phyloP scores from a whole-genome alignment of 2,888 invertebrate species.

The Byasa hedistus region DNA sequence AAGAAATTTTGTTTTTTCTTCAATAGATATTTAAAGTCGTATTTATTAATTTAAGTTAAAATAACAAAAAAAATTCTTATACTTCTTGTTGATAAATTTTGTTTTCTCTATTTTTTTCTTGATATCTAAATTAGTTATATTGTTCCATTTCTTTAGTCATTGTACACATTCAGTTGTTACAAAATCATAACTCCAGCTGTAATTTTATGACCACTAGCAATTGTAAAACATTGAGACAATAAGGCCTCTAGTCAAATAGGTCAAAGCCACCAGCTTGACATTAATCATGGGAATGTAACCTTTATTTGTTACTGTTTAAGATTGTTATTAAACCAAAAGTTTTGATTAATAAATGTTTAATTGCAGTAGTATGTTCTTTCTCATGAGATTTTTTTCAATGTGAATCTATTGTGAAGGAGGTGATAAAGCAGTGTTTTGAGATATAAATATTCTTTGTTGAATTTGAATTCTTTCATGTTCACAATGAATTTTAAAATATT shows the following conservation, averaged over 20 bases:
- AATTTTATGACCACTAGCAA: conserved; percentile 41
- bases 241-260: conserved; percentile 43
- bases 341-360: background rate
- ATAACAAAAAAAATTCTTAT: no score
- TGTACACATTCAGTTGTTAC: conserved; percentile 6
- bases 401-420: background rate
- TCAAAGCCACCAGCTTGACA: conserved; percentile 40
- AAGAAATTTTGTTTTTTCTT: background rate
- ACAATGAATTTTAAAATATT: no score
- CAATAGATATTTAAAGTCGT: background rate
- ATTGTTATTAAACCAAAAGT: conserved; percentile 7
- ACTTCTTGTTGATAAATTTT: no score
- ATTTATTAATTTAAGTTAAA: background rate
- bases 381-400: background rate
- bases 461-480: no score
- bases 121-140: background rate
- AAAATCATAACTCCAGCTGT: conserved; percentile 32
- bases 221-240: conserved; percentile 45
- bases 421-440: background rate
- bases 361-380: background rate
- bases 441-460: background rate
- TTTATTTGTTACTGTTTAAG: conserved; percentile 13
- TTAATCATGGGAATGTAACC: conserved; percentile 23
- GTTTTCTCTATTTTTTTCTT: no score
- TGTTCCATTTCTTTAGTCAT: background rate